Base-by-base conservation (phyloP, 2,113 vertebrate genomes). In the Indri indri region DNA sequence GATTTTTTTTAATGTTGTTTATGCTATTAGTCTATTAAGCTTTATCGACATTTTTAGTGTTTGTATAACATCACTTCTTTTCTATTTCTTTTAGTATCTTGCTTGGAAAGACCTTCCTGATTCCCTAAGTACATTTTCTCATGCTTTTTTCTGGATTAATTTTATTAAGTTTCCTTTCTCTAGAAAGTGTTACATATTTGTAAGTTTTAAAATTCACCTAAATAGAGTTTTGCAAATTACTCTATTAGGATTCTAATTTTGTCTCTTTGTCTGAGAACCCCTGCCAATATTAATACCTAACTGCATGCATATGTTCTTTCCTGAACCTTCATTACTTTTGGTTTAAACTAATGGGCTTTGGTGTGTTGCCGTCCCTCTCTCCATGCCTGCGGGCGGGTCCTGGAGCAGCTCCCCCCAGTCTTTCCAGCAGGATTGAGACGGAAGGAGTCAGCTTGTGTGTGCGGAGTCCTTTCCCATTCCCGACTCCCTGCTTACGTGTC, bases 401-500 rank as follows among this genome's bases (percentile, higher is more conserved):
- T 2, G 22, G 27, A 27, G 20, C 0, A 3, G 4, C 22, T 14
- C 8, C 8, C 23, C 14, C 9, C 0, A 0, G 0, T 12, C 13
- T 65, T 5, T 18, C 45, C 4, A 30, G 23, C 59, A 61, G 25
- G 59, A 27, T 11, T 61, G 25, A 27, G 59, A 54, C 1, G 17
- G 17, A 54, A 54, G 52, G 52, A 54, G 52, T 17, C 52, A 54
- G 17, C 5, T 54, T 59, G 57, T 25, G 9, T 57, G 6, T 10
- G 37, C 1, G 1, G 12, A 23, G 27, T 20, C 2, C 17, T 18
- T 32, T 66, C 23, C 16, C 1, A 0, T 2, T 1, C 57, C 32
- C 5, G 14, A 2, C 6, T 45, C 52, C 25, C 11, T 50, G 5
- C 27, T 10, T 3, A 22, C 18, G 32, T 37, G 4, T 5, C 7